Base-by-base conservation (phyloP, 2,113 vertebrate species). In the Mixornis gularis region DNA sequence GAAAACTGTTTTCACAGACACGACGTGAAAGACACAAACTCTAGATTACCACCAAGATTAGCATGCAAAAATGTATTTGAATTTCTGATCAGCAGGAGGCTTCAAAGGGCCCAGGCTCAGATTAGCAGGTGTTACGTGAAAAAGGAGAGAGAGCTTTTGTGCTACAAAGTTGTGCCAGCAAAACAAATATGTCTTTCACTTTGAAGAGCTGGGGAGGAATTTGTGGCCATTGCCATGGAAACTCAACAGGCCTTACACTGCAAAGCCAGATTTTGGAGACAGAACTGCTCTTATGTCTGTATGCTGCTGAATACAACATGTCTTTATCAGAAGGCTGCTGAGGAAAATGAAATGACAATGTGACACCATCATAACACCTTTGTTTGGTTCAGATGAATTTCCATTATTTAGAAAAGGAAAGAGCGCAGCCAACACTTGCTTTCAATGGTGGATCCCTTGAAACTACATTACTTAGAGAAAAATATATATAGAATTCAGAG, bases 151-250 rank as follows among this genome's bases (percentile, higher is more conserved):
- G 66, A 16, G 97, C 97, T 98, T 98, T 98, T 98, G 98, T 98
- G 95, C 89, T 96, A 98, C 97, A 96, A 98, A 98, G 98, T 98
- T 98, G 98, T 98, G 64, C 91, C 97, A 97, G 98, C 97, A 98
- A 99, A 99, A 99, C 98, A 99, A 99, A 99, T 98, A 99, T 98
- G 98, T 98, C 98, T 98, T 97, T 98, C 96, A 98, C 98, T 98
- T 98, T 98, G 98, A 98, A 98, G 98, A 94, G 97, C 97, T 98
- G 97, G 97, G 97, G 97, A 97, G 98, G 98, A 97, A 98, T 98
- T 98, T 98, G 98, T 98, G 97, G 96, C 96, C 94, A 97, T 99
- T 95, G 95, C 98, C 97, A 98, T 99, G 97, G 98, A 96, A 98
- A 99, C 98, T 71, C 91, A 92, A 97, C 96, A 97, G 97, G 96